Conservation (phyloP, 2,113 vertebrate species). For the Tragelaphus strepsiceros region DNA sequence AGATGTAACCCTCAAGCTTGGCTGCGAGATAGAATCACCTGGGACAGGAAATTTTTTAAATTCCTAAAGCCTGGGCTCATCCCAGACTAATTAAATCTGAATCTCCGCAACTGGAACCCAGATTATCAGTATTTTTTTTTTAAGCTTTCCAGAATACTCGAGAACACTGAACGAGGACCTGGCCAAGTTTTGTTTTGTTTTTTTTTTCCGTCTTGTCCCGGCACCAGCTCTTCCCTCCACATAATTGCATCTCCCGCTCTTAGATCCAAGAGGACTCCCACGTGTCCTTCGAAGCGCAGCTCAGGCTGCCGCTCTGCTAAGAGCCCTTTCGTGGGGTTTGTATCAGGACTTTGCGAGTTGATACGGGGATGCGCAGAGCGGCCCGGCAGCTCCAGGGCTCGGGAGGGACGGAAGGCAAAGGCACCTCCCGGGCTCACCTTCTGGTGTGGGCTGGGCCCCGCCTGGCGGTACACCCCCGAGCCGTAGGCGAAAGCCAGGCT, state of each 20-base stretch:
- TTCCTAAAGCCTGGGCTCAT: neutral
- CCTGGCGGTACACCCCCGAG: too few relatives aligned
- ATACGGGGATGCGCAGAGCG: neutral
- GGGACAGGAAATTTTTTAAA: neutral
- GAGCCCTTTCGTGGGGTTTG: neutral
- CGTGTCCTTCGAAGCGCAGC: neutral
- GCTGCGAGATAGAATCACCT: neutral
- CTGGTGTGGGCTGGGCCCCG: too few relatives aligned
- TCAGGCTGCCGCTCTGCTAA: too few relatives aligned
- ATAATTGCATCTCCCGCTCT: neutral
- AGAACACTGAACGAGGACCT: neutral
- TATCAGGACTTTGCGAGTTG: neutral
- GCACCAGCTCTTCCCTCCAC: neutral
- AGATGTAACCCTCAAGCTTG: neutral
- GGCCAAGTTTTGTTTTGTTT: neutral
- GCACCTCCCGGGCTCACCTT: neutral
- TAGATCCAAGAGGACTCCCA: neutral
- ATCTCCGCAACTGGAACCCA: neutral
- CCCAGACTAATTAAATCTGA: neutral
- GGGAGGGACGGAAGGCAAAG: too few relatives aligned
- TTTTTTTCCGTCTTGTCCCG: neutral
- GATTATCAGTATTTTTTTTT: neutral
- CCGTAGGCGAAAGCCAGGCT: too few relatives aligned
- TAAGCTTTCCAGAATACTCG: neutral
- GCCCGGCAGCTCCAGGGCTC: too few relatives aligned